Base-by-base conservation (phyloP, 2,888 invertebrate species). In the Brachypalpus laphriformis region DNA sequence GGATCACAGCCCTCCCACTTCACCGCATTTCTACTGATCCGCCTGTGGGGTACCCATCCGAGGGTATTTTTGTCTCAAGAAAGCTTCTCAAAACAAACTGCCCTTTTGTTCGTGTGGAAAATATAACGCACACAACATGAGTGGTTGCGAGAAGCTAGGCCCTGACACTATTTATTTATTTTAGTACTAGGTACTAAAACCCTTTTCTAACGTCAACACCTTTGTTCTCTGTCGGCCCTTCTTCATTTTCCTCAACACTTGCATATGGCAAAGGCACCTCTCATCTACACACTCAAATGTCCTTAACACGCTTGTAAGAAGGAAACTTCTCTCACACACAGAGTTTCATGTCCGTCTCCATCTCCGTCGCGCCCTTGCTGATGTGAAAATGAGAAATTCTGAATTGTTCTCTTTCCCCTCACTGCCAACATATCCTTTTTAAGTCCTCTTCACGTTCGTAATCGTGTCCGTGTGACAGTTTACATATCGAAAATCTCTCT, bases 401-500 rank as follows among this genome's bases (percentile, higher is more conserved):
- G 18, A 31, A 31, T 40, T 16, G 42, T 9, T 65, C 65, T 47
- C 22, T 16, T 11, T 66, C 31, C 18, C 42, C 31, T 63, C 16
- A 18, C 47, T 34, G 31, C 11, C 34, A 28, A 6, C 18, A 25
- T 45, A 47, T 78, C 56, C 51, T 34, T 56, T 54, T 63, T 49
- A 34, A n/a, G 8, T 47, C n/a, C 11, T 25, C 28, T 56, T 56
- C 34, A 18, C 54, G 28, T 40, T 20, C 42, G 75, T 49, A 28
- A 82, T 51, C 83, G 49, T 72, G 49, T 75, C 42, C 61, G 51
- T 83, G 63, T 80, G 74, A 83, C 74, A 66, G 71, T 82, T 82
- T 77, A 54, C 68, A 59, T 80, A 74, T 63, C 74, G 56, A 57
- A 61, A 63, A 49, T 63, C 59, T n/a, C 80, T 74, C 83, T 85